These are phyloP conservation scores for Cremastinae sp. DNA, from an alignment of 2,888 invertebrate species.

Conservation along the genomic window DNA sequence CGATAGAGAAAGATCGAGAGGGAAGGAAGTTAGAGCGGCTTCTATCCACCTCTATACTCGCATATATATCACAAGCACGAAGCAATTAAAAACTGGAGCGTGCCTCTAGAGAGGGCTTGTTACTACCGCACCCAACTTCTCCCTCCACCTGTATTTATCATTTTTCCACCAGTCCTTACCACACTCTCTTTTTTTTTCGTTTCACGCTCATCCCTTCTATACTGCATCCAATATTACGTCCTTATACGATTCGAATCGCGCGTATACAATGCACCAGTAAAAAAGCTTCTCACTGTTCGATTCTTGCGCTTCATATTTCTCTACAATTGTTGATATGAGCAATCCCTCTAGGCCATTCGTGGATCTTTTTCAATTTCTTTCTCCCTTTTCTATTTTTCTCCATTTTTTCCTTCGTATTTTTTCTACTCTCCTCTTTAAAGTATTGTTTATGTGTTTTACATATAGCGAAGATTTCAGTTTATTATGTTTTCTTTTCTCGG, in stretches of 20 bases:
- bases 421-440: neutral
- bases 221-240: slow-evolving; percentile 1
- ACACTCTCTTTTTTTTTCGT: slow-evolving; percentile 30
- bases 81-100: slow-evolving; percentile 68
- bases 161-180: slow-evolving; percentile 70
- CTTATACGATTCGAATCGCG: neutral
- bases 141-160: slow-evolving; percentile 72
- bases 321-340: slow-evolving; percentile 22
- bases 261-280: slow-evolving; percentile 2
- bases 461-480: slow-evolving; percentile 6
- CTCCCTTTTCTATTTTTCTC: neutral
- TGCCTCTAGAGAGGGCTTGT: slow-evolving; percentile 74
- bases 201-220: neutral
- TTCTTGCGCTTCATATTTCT: slow-evolving; percentile 30
- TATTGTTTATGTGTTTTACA: neutral
- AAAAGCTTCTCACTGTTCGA: slow-evolving; percentile 29
- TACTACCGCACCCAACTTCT: slow-evolving; percentile 73
- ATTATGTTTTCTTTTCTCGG: slow-evolving; percentile 42
- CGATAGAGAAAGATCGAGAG: neutral
- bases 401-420: slow-evolving; percentile 13
- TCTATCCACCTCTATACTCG: slow-evolving; percentile 17
- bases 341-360: slow-evolving; percentile 4
- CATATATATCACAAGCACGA: slow-evolving; percentile 58
- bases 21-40: slow-evolving; percentile 28
- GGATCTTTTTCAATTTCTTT: neutral